A percentile compares a stretch with the other conserved stretches of the same genome.
phyloP scores from a whole-genome alignment of 2,888 invertebrate species.

The Protophormia terraenovae region DNA sequence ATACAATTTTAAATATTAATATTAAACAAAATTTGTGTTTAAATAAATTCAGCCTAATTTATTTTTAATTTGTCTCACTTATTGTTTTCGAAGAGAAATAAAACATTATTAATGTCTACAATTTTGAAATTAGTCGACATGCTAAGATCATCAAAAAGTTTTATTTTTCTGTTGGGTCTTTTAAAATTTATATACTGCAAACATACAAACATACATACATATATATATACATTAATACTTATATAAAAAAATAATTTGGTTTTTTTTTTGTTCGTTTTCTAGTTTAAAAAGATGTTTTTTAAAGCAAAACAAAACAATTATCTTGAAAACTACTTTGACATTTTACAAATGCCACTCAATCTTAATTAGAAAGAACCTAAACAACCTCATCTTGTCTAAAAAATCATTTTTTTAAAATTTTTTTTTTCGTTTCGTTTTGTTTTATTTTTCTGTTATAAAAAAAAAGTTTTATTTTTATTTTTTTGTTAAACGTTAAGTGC shows the following conservation, averaged over 20 bases:
- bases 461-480: constrained; percentile 23
- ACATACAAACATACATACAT: no score
- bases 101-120: constrained; percentile 1
- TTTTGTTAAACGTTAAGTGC: constrained; percentile 60
- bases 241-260: background rate
- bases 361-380: constrained; percentile 65
- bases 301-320: constrained; percentile 64
- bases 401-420: constrained; percentile 25
- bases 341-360: constrained; percentile 65
- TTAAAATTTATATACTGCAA: no score
- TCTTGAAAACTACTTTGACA: constrained; percentile 65
- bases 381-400: constrained; percentile 53
- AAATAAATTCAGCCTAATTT: background rate
- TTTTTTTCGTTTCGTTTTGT: constrained; percentile 10
- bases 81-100: background rate
- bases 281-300: constrained; percentile 8
- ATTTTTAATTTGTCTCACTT: background rate
- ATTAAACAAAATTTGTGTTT: no score
- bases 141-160: background rate
- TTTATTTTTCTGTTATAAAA: constrained; percentile 33
- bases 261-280: background rate
- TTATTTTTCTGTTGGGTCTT: background rate
- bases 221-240: no score
- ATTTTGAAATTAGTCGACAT: constrained; percentile 11
- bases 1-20: no score